Base-by-base conservation (phyloP, 1,140 invertebrate species). In the Carcinoscorpius rotundicauda region DNA sequence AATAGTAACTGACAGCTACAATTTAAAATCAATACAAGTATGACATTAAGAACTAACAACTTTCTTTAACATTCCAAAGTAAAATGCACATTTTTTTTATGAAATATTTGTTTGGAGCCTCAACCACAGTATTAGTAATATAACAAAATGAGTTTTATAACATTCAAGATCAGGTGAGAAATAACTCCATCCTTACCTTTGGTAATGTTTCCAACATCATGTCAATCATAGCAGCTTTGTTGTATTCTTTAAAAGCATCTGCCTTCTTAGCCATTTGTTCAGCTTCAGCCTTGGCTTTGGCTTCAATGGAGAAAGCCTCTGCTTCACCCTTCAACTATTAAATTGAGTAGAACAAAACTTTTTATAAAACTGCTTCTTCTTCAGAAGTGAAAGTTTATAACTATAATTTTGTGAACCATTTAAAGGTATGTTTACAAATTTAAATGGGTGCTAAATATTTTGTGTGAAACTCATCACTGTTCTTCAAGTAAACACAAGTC, bases 251-350 rank as follows among this genome's bases (percentile, higher is more conserved):
- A 85, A 87, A 97, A 29, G 95, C 95, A 72, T 95, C 92, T 4
- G 94, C 95, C 75, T 98, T 98, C 78, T 93, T 93, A 2, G 87
- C 85, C 88, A 97, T 94, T 80, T 95, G 93, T 78, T 94, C 92
- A 4, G 93, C 92, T 75, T 98, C 94, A 5, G 95, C 94, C 71
- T 87, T 91, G 0, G 93, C 94, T 77, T 93, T 94, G 3, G 91
- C 91, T 71, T 92, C 85, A 73, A 97, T 90, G 49, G 93, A 91
- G 77, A 84, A 95, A 0, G 95, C 93, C 77, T 97, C 92, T 5
- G 95, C 95, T 76, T 94, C 90, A 5, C 89, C 89, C 63, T 58
- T 65, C 50, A 71, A 9, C 66, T 71, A 61, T 57, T 67, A 68
- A 76, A n/a, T n/a, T 29, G 29, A 29, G 29, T 29, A 29, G 29